Conservation (phyloP, 2,888 invertebrate species). For the Ennomos quercinarius region DNA sequence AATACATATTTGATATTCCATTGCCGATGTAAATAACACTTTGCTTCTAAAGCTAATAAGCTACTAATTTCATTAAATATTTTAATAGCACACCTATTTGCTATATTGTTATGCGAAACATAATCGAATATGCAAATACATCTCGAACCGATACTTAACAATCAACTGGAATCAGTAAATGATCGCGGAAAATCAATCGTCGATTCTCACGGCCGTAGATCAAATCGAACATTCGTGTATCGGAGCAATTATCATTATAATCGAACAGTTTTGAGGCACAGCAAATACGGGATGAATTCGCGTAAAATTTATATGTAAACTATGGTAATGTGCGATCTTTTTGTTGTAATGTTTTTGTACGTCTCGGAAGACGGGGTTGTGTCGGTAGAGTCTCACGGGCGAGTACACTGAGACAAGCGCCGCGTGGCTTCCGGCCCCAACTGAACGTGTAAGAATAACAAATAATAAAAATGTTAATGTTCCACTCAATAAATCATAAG, state of each 20-base stretch:
- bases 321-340: conserved; percentile 82
- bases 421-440: conserved; percentile 83
- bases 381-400: conserved; percentile 78
- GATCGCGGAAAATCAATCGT: conserved; percentile 79
- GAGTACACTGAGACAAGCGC: conserved; percentile 81
- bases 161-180: conserved; percentile 63
- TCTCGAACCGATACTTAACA: conserved; percentile 57
- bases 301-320: conserved; percentile 85
- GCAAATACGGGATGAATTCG: conserved; percentile 82
- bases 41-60: conserved; percentile 12
- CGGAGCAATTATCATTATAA: conserved; percentile 81
- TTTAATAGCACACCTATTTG: conserved; percentile 17
- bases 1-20: conserved; percentile 1
- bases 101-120: conserved; percentile 38
- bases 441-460: conserved; percentile 85
- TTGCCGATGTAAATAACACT: conserved; percentile 9
- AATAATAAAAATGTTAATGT: conserved; percentile 86
- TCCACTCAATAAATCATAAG: conserved; percentile 86
- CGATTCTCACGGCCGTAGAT: conserved; percentile 83
- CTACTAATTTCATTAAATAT: conserved; percentile 16
- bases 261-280: conserved; percentile 73
- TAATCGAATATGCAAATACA: conserved; percentile 64
- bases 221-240: conserved; percentile 79
- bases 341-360: conserved; percentile 69
- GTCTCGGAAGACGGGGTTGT: conserved; percentile 59